Evolutionary conservation across 2,113 vertebrate species (phyloP).

Genomic region (Martes martes): DNA sequence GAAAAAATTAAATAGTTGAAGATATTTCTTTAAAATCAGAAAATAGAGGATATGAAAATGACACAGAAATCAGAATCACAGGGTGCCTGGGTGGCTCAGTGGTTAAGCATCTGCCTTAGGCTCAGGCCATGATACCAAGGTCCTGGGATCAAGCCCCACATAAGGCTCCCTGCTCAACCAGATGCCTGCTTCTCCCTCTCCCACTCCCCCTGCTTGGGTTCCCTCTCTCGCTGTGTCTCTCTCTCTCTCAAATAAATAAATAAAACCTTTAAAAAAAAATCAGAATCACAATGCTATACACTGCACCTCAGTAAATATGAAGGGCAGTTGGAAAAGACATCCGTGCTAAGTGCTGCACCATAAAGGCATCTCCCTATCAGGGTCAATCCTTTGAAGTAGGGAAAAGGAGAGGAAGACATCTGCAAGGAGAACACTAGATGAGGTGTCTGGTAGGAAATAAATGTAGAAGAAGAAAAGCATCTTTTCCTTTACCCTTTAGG

Average conservation of each 20-base stretch:
- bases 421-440: not conserved
- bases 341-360: not conserved
- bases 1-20: not conserved
- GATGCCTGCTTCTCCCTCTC: too few species aligned
- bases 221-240: too few species aligned
- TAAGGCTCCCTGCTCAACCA: too few species aligned
- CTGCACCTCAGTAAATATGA: not conserved
- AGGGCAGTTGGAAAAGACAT: not conserved
- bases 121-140: too few species aligned
- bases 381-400: not conserved
- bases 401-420: not conserved
- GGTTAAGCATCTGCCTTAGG: too few species aligned
- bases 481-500: not conserved
- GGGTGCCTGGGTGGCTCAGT: too few species aligned
- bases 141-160: too few species aligned
- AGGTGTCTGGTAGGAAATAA: not conserved
- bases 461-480: not conserved
- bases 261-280: too few species aligned
- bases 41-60: not conserved
- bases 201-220: too few species aligned
- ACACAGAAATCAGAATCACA: not conserved
- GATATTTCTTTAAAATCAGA: constrained; percentile 33
- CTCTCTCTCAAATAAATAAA: too few species aligned
- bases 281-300: not conserved
- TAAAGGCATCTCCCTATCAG: not conserved